Evolutionary conservation across 2,888 invertebrate species (phyloP), one percentile per base, ranked within the genome.

Genomic region (Watsonalla cultraria): DNA sequence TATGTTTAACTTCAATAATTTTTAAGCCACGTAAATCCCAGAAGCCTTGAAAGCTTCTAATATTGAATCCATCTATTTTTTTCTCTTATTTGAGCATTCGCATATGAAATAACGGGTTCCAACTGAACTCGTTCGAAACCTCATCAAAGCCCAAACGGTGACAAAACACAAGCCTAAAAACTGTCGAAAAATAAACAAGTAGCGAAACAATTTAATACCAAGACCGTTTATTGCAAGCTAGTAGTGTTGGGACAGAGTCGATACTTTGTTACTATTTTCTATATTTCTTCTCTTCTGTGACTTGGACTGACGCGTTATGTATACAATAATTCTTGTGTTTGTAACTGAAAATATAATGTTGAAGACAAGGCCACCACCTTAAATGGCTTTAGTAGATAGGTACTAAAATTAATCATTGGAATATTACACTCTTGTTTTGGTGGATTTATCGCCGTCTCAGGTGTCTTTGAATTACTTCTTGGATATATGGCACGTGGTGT

Each of bases 191-290:
- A 49, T 37, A 49, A 49, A 37, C 42, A 42, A 11, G 49, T 8
- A 48, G 35, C 48, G 15, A 49, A 39, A 49, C 49, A 37, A 39
- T 72, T 74, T 72, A 70, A 70, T 72, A 66, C 56, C 55, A 59
- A 52, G 60, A 60, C 56, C 62, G 65, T 66, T 49, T 49, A 49
- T 49, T 49, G 49, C 49, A 49, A 14, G 9, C 49, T 37, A 49
- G n/a, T 8, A 49, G 49, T 37, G 49, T 14, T 49, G 48, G 8
- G 48, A 35, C 7, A 4, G 1, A 24, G 24, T 24, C 24, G 24
- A 24, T 24, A 24, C 2, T 24, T 24, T 24, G 24, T 24, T 4
- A 24, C 24, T 24, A 24, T 48, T 5, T 13, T n/a, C 1, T 4
- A 5, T n/a, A 37, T 37, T 13, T 14, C 5, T 48, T 48, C 13